Conservation (phyloP, 2,113 vertebrate species). For the Brienomyrus longianalis region DNA sequence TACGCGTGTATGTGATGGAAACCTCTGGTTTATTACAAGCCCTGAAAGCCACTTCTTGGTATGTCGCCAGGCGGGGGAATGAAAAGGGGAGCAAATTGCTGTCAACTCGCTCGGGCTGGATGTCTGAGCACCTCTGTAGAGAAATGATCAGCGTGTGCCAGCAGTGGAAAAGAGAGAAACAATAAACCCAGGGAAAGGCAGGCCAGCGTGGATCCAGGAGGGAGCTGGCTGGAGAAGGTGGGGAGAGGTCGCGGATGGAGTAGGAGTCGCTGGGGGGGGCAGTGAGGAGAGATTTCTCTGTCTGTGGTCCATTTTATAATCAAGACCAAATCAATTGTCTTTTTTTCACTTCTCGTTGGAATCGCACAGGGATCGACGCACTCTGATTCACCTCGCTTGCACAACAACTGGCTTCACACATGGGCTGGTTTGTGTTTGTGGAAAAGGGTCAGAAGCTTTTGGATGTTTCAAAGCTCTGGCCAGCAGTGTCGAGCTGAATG, state of each 20-base stretch:
- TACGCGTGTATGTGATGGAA: constrained; percentile 29
- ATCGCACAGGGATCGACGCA: constrained; percentile 9
- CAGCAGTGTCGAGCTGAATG: not conserved
- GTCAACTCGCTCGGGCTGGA: constrained; percentile 5
- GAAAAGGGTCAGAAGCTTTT: constrained; percentile 11
- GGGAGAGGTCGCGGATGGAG: not conserved
- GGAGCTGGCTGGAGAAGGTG: not conserved
- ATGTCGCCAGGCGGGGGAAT: constrained; percentile 31
- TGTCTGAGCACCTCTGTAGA: constrained; percentile 14
- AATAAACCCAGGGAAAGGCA: constrained; percentile 8
- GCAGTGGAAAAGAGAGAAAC: constrained; percentile 16
- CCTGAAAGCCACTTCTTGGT: constrained; percentile 36
- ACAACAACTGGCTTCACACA: constrained; percentile 15
- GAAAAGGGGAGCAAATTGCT: constrained; percentile 34
- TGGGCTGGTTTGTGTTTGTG: constrained; percentile 21
- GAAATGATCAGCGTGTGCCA: constrained; percentile 30
- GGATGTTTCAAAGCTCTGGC: constrained; percentile 13
- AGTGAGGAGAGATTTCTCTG: constrained; percentile 12
- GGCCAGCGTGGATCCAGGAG: constrained; percentile 14
- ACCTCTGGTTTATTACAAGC: constrained; percentile 23
- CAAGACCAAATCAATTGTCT: constrained; percentile 20
- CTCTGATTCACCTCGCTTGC: constrained; percentile 26
- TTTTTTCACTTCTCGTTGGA: not conserved
- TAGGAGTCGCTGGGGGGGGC: not conserved
- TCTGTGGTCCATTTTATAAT: constrained; percentile 26